Evolutionary conservation across 2,113 vertebrate genomes (phyloP), one percentile per base, ranked within the genome.

Genomic region (Psammodynastes pulverulentus): DNA sequence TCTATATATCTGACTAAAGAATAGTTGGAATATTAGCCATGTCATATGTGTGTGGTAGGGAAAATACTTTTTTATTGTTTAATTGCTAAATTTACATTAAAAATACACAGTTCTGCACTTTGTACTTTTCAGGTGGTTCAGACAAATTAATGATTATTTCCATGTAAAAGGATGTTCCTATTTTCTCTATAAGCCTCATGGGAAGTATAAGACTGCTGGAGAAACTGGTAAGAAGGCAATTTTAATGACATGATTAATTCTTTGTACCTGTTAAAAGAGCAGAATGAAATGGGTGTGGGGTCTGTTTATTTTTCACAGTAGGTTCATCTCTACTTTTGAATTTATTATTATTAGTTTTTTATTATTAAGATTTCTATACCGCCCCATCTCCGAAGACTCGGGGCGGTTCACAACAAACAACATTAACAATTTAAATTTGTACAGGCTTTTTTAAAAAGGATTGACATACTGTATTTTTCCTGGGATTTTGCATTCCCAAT

Each of bases 181-280:
- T 94, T 98, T 99, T 97, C 97, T 99, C 3, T 99, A 99, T 97
- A 99, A 99, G 95, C 99, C 99, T 62, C 98, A 99, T 39, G 99
- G 99, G 84, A 99, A 99, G 97, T 99, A 99, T 97, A 99, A 99
- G 98, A 99, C 99, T 4, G 99, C 99, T 86, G 99, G 99, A 97
- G 99, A 99, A 97, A 99, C 99, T 29, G 99, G 99, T 98, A 96
- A 91, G 98, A 97, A 89, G 58, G 53, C 94, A 87, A 92, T 93
- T 43, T 56, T 94, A 85, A 2, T 0, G 39, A 26, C 48, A 0
- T 85, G 3, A 49, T 84, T 93, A 67, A 29, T 90, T 84, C 17
- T 91, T 89, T 95, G 92, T 62, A 95, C 2, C 34, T 72, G 0
- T 48, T 89, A 9, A 90, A 92, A 86, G 56, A 89, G 86, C 89